Evolutionary conservation across 2,113 vertebrate genomes (phyloP), one percentile per base, ranked within the genome.

Genomic region (Gymnorhina tibicen): DNA sequence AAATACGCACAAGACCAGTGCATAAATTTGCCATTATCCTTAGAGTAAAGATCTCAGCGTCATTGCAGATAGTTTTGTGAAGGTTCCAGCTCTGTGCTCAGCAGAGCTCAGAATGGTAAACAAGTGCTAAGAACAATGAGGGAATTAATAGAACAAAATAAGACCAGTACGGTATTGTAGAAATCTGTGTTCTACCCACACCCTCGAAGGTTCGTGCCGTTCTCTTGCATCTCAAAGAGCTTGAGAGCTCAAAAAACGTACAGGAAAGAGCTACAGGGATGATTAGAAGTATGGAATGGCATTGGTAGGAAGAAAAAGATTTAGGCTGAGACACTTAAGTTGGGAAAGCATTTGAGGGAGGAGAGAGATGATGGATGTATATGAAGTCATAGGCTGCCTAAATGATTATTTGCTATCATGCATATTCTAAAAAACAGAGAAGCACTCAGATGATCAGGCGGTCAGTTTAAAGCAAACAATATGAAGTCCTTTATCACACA

Each of bases 401-500:
- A 91, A 75, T 56, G 19, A 87, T 68, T 60, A 68, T 94, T 96
- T 93, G 64, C 50, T 86, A 62, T 50, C 52, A 63, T 3, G 30
- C 11, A 2, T 72, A 37, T 39, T 64, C 33, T 55, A 66, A 81
- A 83, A 84, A 78, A 12, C 46, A 79, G 78, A 76, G 68, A 17
- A 85, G 39, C 52, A 67, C 59, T 91, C 55, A 62, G 72, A 73
- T 84, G 85, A 74, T 74, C 92, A 64, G 47, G 59, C 0, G 0
- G 39, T 42, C 1, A 2, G 60, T 85, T 87, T 91, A 78, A 95
- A 93, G 64, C 62, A 84, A 85, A 92, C 42, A 87, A 16, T 74
- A 92, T 77, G 58, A 93, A 92, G 69, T 75, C 73, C 79, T 81
- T 93, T 87, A 92, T 95, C 89, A 89, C 76, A 87, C 80, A 64